Evolutionary conservation across 1,140 invertebrate genomes (phyloP).

Genomic region (Zelostemma sp.): DNA sequence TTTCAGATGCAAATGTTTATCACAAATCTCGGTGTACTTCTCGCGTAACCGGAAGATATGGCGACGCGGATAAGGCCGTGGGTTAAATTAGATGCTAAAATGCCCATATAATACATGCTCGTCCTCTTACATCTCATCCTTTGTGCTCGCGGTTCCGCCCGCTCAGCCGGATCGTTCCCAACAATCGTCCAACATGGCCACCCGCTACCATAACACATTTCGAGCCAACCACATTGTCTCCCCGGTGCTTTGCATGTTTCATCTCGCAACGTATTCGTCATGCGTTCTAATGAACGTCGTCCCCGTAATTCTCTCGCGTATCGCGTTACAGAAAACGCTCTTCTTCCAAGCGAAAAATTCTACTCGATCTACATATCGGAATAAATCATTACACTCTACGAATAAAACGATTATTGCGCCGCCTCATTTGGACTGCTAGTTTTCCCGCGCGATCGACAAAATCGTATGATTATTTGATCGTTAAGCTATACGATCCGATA

Average conservation of each 20-base stretch:
- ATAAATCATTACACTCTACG: too few relatives aligned
- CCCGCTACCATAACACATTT: constrained; percentile 25
- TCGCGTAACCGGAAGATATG: constrained; percentile 25
- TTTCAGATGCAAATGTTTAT: constrained; percentile 31
- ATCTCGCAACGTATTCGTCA: constrained; percentile 6
- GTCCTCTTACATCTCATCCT: constrained; percentile 18
- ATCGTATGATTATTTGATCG: constrained; percentile 20
- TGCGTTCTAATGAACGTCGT: neutral
- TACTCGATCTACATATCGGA: too few relatives aligned
- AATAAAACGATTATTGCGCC: too few relatives aligned
- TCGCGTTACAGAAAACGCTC: too few relatives aligned
- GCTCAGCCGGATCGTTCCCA: constrained; percentile 15
- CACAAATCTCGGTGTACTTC: constrained; percentile 23
- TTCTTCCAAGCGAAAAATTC: too few relatives aligned
- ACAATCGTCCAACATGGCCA: constrained; percentile 44
- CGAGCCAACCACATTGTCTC: constrained; percentile 33
- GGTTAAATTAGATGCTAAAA: constrained; percentile 48
- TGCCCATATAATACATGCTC: constrained; percentile 29
- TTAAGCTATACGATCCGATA: neutral
- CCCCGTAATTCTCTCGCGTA: too few relatives aligned
- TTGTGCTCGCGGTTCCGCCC: constrained; percentile 21
- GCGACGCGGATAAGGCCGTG: constrained; percentile 35
- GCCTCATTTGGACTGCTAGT: too few relatives aligned
- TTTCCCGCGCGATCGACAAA: neutral
- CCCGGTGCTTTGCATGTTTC: constrained; percentile 5